Base-by-base conservation (phyloP, 2,113 vertebrate genomes). In the Cisticola juncidis region DNA sequence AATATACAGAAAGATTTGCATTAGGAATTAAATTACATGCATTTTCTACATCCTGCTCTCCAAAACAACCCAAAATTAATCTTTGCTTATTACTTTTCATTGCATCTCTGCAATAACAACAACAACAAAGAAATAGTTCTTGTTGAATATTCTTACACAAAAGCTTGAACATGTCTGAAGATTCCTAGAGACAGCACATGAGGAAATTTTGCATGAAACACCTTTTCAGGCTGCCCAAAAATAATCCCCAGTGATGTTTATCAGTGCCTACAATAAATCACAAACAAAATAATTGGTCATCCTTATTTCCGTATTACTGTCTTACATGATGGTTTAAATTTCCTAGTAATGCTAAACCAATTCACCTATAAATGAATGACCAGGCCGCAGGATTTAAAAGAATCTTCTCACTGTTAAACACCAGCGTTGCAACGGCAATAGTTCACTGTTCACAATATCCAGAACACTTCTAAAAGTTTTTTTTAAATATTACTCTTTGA, bases 151-250 rank as follows among this genome's bases (percentile, higher is more conserved):
- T 40, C 95, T 93, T 33, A 56, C 22, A 40, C 29, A 68, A 60
- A 71, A 48, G 0, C 18, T 60, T 48, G 19, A 88, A 31, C 2
- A 73, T 96, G 81, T 65, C 82, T 96, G 65, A 96, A 95, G 78
- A 97, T 84, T 47, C 74, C 95, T 81, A 88, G 86, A 96, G 28
- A 60, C 50, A 96, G 72, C 72, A 83, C n/a, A 81, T 65, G 53
- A 94, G 71, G 82, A 95, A 94, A 91, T 96, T 95, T 95, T 95
- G 91, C 82, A 95, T 42, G 66, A 38, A 96, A 86, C 47, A 96
- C 89, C 53, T 81, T 90, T 79, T 83, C 47, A 68, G 3, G 0
- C 18, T 68, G n/a, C 23, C 58, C 76, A 56, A 81, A 91, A 81
- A 35, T 54, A 70, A 36, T 64, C 35, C 91, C 50, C 62, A 77